A percentile compares a stretch with the other conserved stretches of the same genome.
phyloP scores from a whole-genome alignment of 2,888 invertebrate species.

The Lamellibrachia satsuma region DNA sequence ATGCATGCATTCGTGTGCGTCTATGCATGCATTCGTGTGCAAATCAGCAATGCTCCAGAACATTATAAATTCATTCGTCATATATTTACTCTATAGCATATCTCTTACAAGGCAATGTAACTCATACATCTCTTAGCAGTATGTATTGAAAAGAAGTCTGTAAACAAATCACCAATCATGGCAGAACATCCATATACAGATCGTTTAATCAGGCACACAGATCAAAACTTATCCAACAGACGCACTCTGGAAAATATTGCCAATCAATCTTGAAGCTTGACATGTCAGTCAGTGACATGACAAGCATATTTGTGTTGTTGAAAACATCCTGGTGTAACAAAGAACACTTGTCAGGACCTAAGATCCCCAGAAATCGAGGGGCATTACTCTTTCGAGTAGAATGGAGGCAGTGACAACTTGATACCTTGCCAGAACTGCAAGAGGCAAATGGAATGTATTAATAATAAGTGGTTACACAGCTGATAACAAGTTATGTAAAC shows the following conservation, averaged over 20 bases:
- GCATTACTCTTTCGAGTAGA: neutral
- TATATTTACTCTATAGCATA: neutral
- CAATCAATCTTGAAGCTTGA: neutral
- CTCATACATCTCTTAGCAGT: neutral
- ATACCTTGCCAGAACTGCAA: neutral
- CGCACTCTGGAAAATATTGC: neutral
- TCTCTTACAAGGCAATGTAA: neutral
- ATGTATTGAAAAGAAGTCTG: neutral
- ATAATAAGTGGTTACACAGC: neutral
- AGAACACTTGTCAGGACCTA: neutral
- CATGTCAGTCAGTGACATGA: neutral
- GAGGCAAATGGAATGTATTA: neutral
- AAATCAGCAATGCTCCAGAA: neutral
- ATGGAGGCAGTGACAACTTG: neutral
- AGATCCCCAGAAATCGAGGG: neutral
- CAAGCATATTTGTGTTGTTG: neutral
- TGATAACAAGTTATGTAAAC: neutral
- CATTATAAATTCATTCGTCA: neutral
- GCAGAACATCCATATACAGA: neutral
- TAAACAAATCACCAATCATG: neutral
- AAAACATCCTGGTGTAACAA: neutral
- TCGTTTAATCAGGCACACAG: neutral
- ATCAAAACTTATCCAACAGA: neutral
- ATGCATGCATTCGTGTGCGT: neutral
- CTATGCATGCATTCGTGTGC: neutral